phyloP scores from a whole-genome alignment of 2,888 invertebrate genomes.

The Marasmarcha lunaedactyla region DNA sequence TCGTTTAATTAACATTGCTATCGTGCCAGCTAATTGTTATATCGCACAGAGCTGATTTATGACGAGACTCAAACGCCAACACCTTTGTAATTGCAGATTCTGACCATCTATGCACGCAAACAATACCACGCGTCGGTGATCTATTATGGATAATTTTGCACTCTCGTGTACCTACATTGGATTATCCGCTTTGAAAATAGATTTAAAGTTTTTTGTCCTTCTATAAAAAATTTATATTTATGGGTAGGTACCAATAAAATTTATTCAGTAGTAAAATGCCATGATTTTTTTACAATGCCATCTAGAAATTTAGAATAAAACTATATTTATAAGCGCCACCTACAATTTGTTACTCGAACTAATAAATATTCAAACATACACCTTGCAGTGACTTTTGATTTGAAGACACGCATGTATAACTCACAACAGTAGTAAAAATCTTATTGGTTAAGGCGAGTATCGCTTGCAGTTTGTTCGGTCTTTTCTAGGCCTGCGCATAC shows the following conservation, averaged over 20 bases:
- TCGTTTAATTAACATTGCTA: conserved; percentile 70
- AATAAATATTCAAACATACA: conserved; percentile 10
- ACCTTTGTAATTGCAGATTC: conserved; percentile 63
- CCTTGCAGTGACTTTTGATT: too few relatives aligned
- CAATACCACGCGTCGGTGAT: conserved; percentile 21
- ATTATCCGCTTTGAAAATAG: too few relatives aligned
- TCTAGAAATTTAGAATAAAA: conserved; percentile 24
- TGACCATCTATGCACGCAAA: conserved; percentile 43
- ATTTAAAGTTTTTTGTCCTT: too few relatives aligned
- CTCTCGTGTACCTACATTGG: too few relatives aligned
- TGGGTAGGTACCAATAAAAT: too few relatives aligned
- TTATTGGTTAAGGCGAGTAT: too few relatives aligned
- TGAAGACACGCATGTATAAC: too few relatives aligned
- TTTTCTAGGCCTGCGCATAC: too few relatives aligned
- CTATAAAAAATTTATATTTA: too few relatives aligned
- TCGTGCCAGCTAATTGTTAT: conserved; percentile 70
- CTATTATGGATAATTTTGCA: background rate
- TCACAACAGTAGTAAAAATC: too few relatives aligned
- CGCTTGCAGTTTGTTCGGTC: too few relatives aligned
- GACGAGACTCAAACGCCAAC: conserved; percentile 54
- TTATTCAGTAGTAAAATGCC: too few relatives aligned
- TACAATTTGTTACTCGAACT: conserved; percentile 26
- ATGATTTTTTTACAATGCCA: conserved; percentile 25
- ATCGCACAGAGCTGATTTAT: conserved; percentile 68
- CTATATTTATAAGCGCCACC: conserved; percentile 30